A percentile compares a stretch with the other conserved stretches of the same genome.
These are phyloP conservation scores for Capitulum mitella DNA, from an alignment of 2,888 invertebrate species.

Conservation along the genomic window DNA sequence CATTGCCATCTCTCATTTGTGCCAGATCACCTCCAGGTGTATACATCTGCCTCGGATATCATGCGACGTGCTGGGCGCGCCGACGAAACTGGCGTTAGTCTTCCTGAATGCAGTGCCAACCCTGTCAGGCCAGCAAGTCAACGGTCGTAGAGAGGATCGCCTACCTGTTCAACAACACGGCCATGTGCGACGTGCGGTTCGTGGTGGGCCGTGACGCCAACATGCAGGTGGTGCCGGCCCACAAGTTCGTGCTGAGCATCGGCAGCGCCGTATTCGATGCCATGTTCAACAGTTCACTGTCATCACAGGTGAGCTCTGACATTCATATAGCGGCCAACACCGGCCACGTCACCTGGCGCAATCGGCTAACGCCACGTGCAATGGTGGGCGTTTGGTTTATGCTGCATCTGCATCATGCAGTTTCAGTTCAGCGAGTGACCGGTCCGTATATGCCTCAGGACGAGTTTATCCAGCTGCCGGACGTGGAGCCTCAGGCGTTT, in stretches of 20 bases:
- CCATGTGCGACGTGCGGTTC: constrained; percentile 66
- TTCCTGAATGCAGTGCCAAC: no score
- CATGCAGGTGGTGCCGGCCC: constrained; percentile 64
- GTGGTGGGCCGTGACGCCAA: constrained; percentile 61
- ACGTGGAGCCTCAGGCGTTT: constrained; percentile 76
- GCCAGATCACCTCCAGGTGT: no score
- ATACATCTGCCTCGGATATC: no score
- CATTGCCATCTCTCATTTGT: not conserved
- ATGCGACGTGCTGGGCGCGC: no score
- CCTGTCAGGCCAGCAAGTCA: constrained; percentile 62
- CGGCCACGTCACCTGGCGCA: no score
- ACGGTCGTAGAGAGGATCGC: constrained; percentile 63
- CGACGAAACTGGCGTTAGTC: no score
- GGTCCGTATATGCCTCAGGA: constrained; percentile 42
- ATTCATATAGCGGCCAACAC: no score
- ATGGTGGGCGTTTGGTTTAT: no score
- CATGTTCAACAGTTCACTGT: constrained; percentile 69
- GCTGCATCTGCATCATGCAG: no score
- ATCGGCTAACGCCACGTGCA: no score
- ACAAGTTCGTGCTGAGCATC: constrained; percentile 67
- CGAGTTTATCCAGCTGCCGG: constrained; percentile 68
- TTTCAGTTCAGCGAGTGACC: no score
- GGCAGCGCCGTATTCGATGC: constrained; percentile 81
- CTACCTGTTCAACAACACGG: constrained; percentile 59
- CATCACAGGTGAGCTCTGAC: constrained; percentile 14